Conservation (phyloP, 2,888 invertebrate species). For the Eucriotettix oculatus region DNA sequence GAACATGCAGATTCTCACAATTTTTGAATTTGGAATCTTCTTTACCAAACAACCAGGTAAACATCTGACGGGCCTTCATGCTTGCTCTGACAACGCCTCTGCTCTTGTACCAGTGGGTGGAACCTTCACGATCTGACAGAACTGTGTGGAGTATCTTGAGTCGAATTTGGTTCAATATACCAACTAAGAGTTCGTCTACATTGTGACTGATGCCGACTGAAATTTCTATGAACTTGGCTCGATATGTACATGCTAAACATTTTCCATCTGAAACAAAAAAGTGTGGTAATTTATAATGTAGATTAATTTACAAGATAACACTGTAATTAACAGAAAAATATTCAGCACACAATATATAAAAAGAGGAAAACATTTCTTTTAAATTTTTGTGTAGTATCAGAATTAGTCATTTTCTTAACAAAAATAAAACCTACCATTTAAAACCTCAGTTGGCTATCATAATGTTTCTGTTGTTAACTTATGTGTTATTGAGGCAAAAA, state of each 20-base stretch:
- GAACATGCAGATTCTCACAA: constrained; percentile 76
- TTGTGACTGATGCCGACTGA: constrained; percentile 95
- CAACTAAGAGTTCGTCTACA: constrained; percentile 87
- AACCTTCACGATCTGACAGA: constrained; percentile 26
- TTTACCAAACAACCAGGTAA: constrained; percentile 81
- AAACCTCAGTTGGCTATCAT: too few relatives aligned
- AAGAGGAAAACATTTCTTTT: too few relatives aligned
- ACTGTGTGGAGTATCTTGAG: constrained; percentile 51
- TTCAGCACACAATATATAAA: too few relatives aligned
- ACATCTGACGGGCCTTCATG: constrained; percentile 72
- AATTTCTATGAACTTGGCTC: constrained; percentile 87
- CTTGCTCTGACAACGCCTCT: constrained; percentile 70
- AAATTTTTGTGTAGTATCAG: too few relatives aligned
- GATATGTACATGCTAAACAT: constrained; percentile 76
- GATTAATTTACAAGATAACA: too few relatives aligned
- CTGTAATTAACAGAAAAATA: too few relatives aligned
- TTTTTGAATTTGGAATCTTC: constrained; percentile 84
- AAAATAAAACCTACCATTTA: too few relatives aligned
- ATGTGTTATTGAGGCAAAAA: too few relatives aligned
- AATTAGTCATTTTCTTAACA: too few relatives aligned
- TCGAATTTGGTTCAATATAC: constrained; percentile 79
- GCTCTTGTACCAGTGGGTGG: constrained; percentile 68
- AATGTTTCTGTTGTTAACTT: too few relatives aligned
- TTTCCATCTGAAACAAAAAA: constrained; percentile 63
- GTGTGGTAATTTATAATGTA: too few relatives aligned